Evolutionary conservation across 2,888 invertebrate genomes (phyloP), one percentile per base, ranked within the genome.

Genomic region (Diarsia brunnea): DNA sequence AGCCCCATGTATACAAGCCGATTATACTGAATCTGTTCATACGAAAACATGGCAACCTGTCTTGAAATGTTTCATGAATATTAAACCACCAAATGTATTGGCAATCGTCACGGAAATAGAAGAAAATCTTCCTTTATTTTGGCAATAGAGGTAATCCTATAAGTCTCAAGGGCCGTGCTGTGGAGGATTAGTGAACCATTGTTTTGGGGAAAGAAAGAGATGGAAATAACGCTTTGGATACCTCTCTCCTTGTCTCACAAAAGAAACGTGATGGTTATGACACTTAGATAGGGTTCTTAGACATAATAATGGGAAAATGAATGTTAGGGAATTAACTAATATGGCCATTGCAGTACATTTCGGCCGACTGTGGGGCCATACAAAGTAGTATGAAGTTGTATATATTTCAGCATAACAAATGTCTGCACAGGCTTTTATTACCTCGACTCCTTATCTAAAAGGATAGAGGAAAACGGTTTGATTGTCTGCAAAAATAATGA

Each of bases 31-130:
- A 78, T 73, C 67, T 76, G 70, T 78, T 86, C 75, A 75, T 74
- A 86, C 24, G 45, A 65, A 74, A 72, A 86, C 74, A 84, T 70
- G 58, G 67, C 55, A 80, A 86, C 79, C 79, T 72, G 82, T 82
- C 72, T 75, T 71, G 69, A 82, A 85, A 87, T 87, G 82, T 78
- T 84, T 76, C 84, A 84, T 87, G 85, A 84, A 84, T 86, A 87
- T 86, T 82, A 67, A 86, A 84, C 85, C 65, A 75, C 67, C 73
- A 76, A 87, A 82, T 76, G 76, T 84, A 86, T 84, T 78, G 82
- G 74, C 85, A 82, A 85, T 84, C 76, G 82, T 80, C 85, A 87
- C 85, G 76, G 71, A 87, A 83, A 79, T 64, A 76, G 69, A 75
- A 84, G 71, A 75, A 79, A 73, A 73, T 75, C 49, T 87, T 78